Conservation (phyloP, 1,140 invertebrate genomes). For the Pollicipes pollicipes region DNA sequence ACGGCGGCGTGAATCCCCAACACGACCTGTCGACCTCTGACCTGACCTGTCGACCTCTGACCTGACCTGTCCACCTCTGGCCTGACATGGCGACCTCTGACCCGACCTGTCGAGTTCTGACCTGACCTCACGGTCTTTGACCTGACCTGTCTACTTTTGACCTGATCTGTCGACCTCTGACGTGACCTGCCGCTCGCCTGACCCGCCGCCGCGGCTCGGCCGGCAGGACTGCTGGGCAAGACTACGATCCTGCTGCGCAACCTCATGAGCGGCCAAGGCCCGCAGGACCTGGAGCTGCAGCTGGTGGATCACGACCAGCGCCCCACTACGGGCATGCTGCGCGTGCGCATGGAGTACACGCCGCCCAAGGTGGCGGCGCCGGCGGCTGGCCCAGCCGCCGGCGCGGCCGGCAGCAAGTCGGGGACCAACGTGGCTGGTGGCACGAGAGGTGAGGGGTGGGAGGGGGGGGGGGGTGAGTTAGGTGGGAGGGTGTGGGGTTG, state of each 20-base stretch:
- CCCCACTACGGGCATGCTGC: slow-evolving; percentile 18
- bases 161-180: background rate
- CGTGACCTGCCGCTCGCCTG: no score
- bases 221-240: slow-evolving; percentile 25
- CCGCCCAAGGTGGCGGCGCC: slow-evolving; percentile 5
- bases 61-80: no score
- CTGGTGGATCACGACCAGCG: slow-evolving; percentile 22
- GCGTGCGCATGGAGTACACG: slow-evolving; percentile 13
- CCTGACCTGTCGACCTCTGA: no score
- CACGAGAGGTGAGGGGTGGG: background rate
- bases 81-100: no score
- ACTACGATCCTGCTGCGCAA: slow-evolving; percentile 23
- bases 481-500: background rate
- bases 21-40: no score
- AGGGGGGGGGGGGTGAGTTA: background rate
- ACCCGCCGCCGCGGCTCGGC: no score
- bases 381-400: background rate
- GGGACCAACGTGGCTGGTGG: background rate
- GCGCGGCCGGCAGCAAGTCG: background rate
- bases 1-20: no score
- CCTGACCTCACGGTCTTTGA: no score
- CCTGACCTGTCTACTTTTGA: background rate
- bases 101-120: no score
- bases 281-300: slow-evolving; percentile 22
- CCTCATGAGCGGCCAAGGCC: slow-evolving; percentile 19